Evolutionary conservation across 1,140 invertebrate genomes (phyloP).

Genomic region (Mercenaria mercenaria): DNA sequence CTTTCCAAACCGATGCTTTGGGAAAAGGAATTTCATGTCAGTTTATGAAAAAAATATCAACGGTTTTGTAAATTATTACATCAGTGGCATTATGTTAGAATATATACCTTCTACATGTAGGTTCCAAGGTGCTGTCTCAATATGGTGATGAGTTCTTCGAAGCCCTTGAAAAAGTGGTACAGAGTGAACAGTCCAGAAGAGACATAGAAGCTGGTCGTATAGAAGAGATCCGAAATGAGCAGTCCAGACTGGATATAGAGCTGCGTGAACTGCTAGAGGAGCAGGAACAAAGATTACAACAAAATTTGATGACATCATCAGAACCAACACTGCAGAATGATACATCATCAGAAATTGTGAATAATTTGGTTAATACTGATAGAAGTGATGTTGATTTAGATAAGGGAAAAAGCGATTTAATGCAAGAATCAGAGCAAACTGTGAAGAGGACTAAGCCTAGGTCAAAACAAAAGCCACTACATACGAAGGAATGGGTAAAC

Average conservation of each 20-base stretch:
- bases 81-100: too few relatives aligned
- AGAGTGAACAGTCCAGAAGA: slow-evolving; percentile 65
- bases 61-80: too few relatives aligned
- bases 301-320: slow-evolving; percentile 27
- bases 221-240: slow-evolving; percentile 64
- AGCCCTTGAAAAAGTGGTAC: slow-evolving; percentile 69
- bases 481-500: slow-evolving; percentile 60
- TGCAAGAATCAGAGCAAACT: background rate
- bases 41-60: too few relatives aligned
- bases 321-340: background rate
- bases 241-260: slow-evolving; percentile 66
- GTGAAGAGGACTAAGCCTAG: background rate
- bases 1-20: too few relatives aligned
- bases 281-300: slow-evolving; percentile 67
- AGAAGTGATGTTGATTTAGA: background rate
- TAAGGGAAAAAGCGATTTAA: background rate
- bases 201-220: slow-evolving; percentile 64
- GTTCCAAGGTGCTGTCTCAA: slow-evolving; percentile 66
- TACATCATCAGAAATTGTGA: slow-evolving; percentile 22
- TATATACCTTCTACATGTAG: background rate
- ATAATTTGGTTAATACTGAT: background rate
- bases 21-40: too few relatives aligned
- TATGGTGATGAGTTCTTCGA: slow-evolving; percentile 73
- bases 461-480: slow-evolving; percentile 29
- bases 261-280: slow-evolving; percentile 69